Evolutionary conservation across 1,140 invertebrate genomes (phyloP).

Genomic region (Littorina saxatilis): DNA sequence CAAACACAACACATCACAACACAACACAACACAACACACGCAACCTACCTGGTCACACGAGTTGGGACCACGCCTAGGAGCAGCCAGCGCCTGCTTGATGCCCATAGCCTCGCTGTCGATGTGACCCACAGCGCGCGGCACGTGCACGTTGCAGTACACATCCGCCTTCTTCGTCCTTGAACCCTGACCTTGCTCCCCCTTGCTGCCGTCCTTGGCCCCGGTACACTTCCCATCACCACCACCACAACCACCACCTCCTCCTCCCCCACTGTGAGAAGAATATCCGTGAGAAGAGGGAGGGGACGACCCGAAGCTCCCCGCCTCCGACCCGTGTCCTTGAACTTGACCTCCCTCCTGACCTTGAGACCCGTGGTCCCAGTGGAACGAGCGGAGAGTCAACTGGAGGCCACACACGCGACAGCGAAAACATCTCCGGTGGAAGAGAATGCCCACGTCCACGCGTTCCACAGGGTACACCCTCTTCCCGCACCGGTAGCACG

Average conservation of each 20-base stretch:
- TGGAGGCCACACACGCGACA: slow-evolving; percentile 67
- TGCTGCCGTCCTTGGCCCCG: not conserved
- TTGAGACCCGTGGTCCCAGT: slow-evolving; percentile 58
- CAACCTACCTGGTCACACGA: slow-evolving; percentile 64
- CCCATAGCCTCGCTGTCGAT: slow-evolving; percentile 68
- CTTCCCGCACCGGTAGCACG: slow-evolving; percentile 69
- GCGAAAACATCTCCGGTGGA: slow-evolving; percentile 72
- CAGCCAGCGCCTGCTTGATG: slow-evolving; percentile 68
- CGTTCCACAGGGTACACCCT: slow-evolving; percentile 72
- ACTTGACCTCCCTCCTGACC: slow-evolving; percentile 7
- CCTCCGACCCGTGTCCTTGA: not conserved
- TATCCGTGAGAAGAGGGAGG: not conserved
- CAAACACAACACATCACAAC: slow-evolving; percentile 5
- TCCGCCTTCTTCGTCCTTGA: slow-evolving; percentile 58
- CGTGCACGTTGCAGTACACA: slow-evolving; percentile 70
- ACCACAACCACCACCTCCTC: not conserved
- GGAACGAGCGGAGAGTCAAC: slow-evolving; percentile 68
- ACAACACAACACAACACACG: not conserved
- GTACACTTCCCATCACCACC: no score
- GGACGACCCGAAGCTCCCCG: slow-evolving; percentile 1
- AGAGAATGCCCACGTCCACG: slow-evolving; percentile 71
- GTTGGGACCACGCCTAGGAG: slow-evolving; percentile 60
- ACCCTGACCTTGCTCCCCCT: slow-evolving; percentile 4
- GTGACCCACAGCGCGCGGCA: slow-evolving; percentile 66
- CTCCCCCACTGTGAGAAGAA: not conserved